Evolutionary conservation across 2,797 vertebrate species (phyloP).

Genomic region (Sciurus carolinensis): DNA sequence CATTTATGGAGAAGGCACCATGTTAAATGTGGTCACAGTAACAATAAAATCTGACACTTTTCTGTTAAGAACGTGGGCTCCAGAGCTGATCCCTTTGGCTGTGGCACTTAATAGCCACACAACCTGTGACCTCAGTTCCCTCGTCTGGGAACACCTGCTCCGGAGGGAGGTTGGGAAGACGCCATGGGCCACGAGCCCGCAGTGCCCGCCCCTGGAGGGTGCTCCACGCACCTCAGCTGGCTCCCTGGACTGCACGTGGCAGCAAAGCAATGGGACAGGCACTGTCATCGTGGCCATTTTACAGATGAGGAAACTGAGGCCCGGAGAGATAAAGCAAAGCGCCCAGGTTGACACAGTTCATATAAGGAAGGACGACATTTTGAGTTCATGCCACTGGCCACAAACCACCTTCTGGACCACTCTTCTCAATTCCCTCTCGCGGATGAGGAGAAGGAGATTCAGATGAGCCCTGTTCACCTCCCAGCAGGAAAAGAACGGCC

Average conservation of each 20-base stretch:
- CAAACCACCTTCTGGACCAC: background rate
- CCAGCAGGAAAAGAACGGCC: background rate
- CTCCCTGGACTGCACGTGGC: background rate
- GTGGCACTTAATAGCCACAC: background rate
- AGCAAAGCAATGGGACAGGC: background rate
- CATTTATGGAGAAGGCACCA: accelerated
- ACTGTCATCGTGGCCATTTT: too few relatives aligned
- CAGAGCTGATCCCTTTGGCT: background rate
- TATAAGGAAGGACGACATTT: background rate
- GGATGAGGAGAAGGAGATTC: background rate
- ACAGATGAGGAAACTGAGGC: background rate
- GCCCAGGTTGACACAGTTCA: background rate
- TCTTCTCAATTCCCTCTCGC: background rate
- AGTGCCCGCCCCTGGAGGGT: background rate
- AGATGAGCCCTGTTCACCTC: background rate
- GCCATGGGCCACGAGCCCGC: accelerated
- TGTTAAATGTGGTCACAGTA: background rate
- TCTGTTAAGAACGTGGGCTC: background rate
- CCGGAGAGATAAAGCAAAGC: background rate
- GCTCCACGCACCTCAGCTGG: background rate
- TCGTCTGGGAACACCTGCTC: background rate
- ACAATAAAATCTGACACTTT: background rate
- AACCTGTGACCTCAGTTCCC: background rate
- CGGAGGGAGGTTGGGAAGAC: background rate
- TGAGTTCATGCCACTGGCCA: background rate